Conservation (phyloP, 2,888 invertebrate species). For the Stegophylla sp. region DNA sequence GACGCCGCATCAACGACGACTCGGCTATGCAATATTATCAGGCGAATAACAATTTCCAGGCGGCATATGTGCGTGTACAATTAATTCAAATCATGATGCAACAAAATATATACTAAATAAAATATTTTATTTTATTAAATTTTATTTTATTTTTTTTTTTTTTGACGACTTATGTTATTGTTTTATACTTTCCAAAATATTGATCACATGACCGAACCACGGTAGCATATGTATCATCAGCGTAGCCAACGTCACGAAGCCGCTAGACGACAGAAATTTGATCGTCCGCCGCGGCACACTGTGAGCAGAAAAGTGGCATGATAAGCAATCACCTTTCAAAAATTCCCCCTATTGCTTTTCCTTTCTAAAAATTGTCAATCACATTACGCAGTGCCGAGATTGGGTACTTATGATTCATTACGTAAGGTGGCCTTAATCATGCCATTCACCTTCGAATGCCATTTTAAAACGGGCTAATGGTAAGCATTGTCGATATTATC, state of each 20-base stretch:
- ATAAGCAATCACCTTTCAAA: slow-evolving; percentile 51
- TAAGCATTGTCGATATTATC: slow-evolving; percentile 12
- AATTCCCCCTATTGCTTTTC: slow-evolving; percentile 48
- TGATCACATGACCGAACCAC: slow-evolving; percentile 58
- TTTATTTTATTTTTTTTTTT: slow-evolving; percentile 14
- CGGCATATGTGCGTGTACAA: neutral
- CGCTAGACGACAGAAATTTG: neutral
- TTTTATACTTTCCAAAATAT: slow-evolving; percentile 59
- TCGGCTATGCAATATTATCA: neutral
- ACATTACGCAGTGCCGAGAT: neutral
- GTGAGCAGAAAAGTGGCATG: slow-evolving; percentile 21
- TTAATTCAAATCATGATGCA: slow-evolving; percentile 5
- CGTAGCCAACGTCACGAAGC: slow-evolving; percentile 4
- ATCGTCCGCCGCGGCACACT: neutral
- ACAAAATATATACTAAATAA: slow-evolving; percentile 23
- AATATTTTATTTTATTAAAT: slow-evolving; percentile 3
- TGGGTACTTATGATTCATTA: slow-evolving; percentile 7
- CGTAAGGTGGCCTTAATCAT: slow-evolving; percentile 32
- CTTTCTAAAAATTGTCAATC: slow-evolving; percentile 34
- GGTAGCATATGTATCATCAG: slow-evolving; percentile 47
- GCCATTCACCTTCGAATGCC: slow-evolving; percentile 34
- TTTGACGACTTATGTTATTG: slow-evolving; percentile 58
- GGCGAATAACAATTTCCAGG: neutral
- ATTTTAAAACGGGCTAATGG: neutral
- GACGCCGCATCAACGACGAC: slow-evolving; percentile 19